Percentiles rank a stretch among this genome's conserved stretches.
Conservation (phyloP, 2,797 vertebrate species). For the Discoglossus pictus region DNA sequence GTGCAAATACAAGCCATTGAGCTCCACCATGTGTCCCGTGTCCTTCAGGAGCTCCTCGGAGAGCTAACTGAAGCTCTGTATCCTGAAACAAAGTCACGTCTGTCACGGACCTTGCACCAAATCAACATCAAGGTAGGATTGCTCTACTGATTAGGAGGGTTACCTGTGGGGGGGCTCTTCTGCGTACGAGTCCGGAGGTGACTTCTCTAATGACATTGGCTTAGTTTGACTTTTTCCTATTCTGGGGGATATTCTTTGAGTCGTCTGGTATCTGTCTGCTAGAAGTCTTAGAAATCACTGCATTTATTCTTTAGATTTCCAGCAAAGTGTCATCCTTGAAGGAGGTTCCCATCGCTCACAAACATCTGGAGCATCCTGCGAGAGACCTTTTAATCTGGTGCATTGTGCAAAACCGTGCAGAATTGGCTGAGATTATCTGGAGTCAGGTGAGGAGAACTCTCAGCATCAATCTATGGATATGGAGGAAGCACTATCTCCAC, state of each 20-base stretch:
- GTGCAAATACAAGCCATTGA: conserved; percentile 41
- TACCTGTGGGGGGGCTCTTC: too few relatives aligned
- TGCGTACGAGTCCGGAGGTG: too few relatives aligned
- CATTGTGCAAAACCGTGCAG: conserved; percentile 73
- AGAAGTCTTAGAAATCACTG: too few relatives aligned
- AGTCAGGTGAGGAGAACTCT: conserved; percentile 72
- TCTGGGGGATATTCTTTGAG: too few relatives aligned
- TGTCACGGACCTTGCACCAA: not conserved
- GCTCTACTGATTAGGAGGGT: too few relatives aligned
- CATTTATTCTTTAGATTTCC: conserved; percentile 17
- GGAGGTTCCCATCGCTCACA: not conserved
- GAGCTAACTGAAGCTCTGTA: conserved; percentile 73
- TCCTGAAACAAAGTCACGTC: conserved; percentile 13
- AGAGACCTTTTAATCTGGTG: conserved; percentile 82
- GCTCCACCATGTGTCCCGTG: conserved; percentile 67
- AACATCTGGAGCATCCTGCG: conserved; percentile 53
- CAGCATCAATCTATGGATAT: too few relatives aligned
- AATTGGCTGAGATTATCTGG: conserved; percentile 78
- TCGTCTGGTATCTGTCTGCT: too few relatives aligned
- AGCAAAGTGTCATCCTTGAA: conserved; percentile 8
- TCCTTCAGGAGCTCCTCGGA: conserved; percentile 74
- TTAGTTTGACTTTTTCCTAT: too few relatives aligned
- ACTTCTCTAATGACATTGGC: too few relatives aligned
- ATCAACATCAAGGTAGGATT: conserved; percentile 26
- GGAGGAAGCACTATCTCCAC: too few relatives aligned